phyloP scores from a whole-genome alignment of 2,113 vertebrate species.

The Sorex fumeus region DNA sequence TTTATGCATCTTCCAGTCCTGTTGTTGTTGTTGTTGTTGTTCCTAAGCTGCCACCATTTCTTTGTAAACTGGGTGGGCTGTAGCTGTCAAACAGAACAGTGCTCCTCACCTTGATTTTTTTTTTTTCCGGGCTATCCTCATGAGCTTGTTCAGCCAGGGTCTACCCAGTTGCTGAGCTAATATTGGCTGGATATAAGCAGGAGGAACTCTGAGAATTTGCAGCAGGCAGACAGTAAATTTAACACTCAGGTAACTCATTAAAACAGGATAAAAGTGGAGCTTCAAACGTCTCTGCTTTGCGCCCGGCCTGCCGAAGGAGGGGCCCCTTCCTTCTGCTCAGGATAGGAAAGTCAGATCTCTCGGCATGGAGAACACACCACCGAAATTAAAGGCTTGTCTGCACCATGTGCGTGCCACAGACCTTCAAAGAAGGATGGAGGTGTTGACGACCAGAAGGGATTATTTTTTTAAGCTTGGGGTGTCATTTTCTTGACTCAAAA shows the following conservation, averaged over 20 bases:
- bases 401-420: conserved; percentile 36
- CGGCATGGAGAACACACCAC: conserved; percentile 63
- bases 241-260: conserved; percentile 87
- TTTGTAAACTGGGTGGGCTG: conserved; percentile 54
- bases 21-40: conserved; percentile 33
- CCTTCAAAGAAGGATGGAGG: conserved; percentile 72
- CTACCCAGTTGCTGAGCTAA: conserved; percentile 70
- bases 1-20: conserved; percentile 40
- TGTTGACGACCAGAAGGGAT: conserved; percentile 36
- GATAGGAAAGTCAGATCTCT: conserved; percentile 72
- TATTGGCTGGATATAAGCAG: conserved; percentile 78
- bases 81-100: conserved; percentile 42
- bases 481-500: conserved; percentile 49
- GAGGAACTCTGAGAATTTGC: conserved; percentile 79
- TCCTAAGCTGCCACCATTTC: conserved; percentile 2
- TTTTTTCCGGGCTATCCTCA: conserved; percentile 12
- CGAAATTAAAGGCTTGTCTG: conserved; percentile 70
- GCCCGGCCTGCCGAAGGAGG: conserved; percentile 76
- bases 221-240: conserved; percentile 84
- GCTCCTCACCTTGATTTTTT: conserved; percentile 14
- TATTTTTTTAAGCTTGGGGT: conserved; percentile 47
- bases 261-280: conserved; percentile 87
- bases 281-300: conserved; percentile 84
- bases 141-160: conserved; percentile 38
- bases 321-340: conserved; percentile 72